A percentile compares a stretch with the other conserved stretches of the same genome.
phyloP scores from a whole-genome alignment of 2,888 invertebrate genomes.

The Leistus spinibarbis region DNA sequence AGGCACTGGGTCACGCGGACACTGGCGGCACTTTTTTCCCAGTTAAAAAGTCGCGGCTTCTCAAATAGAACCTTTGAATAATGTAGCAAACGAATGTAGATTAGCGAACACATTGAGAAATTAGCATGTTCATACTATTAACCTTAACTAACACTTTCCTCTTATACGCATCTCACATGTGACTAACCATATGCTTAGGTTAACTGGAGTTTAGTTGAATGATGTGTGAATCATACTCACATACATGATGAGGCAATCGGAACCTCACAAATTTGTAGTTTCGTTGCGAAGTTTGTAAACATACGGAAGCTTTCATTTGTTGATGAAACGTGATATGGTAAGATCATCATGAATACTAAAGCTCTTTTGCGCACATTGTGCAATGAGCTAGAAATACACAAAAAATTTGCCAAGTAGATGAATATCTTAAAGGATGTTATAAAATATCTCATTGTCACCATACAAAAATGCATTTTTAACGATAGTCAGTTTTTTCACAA shows the following conservation, averaged over 20 bases:
- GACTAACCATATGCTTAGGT: neutral
- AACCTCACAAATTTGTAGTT: neutral
- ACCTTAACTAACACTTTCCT: slow-evolving; percentile 52
- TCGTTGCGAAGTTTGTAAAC: neutral
- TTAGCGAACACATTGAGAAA: slow-evolving; percentile 54
- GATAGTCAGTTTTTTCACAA: neutral
- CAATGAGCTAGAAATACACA: too few relatives aligned
- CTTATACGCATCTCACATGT: neutral
- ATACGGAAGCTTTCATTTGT: too few relatives aligned
- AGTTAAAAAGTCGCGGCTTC: slow-evolving; percentile 30
- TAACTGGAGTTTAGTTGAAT: neutral
- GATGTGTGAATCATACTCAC: neutral
- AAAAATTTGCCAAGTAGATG: neutral
- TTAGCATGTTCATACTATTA: slow-evolving; percentile 56
- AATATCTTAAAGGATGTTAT: neutral
- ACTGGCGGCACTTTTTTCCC: slow-evolving; percentile 24
- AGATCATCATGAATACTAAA: too few relatives aligned
- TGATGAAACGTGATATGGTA: too few relatives aligned
- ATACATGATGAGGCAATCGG: neutral
- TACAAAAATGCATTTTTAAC: slow-evolving; percentile 9
- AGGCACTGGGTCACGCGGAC: slow-evolving; percentile 37
- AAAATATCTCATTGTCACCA: neutral
- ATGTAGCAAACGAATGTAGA: slow-evolving; percentile 56
- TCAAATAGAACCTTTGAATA: slow-evolving; percentile 45
- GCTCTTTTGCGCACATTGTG: too few relatives aligned